Base-by-base conservation (phyloP, 2,888 invertebrate species). In the Mythimna impura region DNA sequence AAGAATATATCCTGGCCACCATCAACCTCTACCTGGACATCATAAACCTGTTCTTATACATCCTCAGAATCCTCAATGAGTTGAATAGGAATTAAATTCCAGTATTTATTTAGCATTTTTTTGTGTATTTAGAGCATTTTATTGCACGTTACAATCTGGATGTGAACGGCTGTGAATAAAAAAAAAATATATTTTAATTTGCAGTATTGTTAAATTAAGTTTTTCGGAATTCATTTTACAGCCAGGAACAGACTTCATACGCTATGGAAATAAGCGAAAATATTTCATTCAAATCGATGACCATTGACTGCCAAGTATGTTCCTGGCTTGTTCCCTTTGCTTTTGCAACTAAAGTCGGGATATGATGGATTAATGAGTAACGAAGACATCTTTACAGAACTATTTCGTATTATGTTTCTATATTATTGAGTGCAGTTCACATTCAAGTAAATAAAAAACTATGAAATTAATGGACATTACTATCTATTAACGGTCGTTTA, bases 1-100 rank as follows among this genome's bases (percentile, higher is more conserved):
- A 99, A 91, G 99, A 99, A 90, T 99, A 99, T 93, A 98, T 99
- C 86, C 94, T 98, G 66, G 98, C 98, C 3, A 98, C 98, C 0
- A 98, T 99, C 90, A 98, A 98, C 91, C 95, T 99, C 60, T 99
- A 99, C 92, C 96, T 99, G 95, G 99, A 99, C 89, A 98, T 99
- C 75, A 96, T 99, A 82, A 99, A 99, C 93, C 94, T 99, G 81
- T 99, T 99, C 95, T 89, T 98, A 25, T 97, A 98, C 91, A 97
- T 98, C 85, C 96, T 99, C 72, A 97, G 98, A 76, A 97, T 98
- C 84, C 95, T 99, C 68, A 97, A 97, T 80, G 97, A 97, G 71
- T 80, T 97, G 52, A 97, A 96, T 88, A 94, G 96, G 79, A 96
- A 97, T 88, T 97, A 96, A 85, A 62, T 77, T 70, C 58, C 67